Evolutionary conservation across 2,113 vertebrate species (phyloP).

Genomic region (Madoqua kirkii): DNA sequence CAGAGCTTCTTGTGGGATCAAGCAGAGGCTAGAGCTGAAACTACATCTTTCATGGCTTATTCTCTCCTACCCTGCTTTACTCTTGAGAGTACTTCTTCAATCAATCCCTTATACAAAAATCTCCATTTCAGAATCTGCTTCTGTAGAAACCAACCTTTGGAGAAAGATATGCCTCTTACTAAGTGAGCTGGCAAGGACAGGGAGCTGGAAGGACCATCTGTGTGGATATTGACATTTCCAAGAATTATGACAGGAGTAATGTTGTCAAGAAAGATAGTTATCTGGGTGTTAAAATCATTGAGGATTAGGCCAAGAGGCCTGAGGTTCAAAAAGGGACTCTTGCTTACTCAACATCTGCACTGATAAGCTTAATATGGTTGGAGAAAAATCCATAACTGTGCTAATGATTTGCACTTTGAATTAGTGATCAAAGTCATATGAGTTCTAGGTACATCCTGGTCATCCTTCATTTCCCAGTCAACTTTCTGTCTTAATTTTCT

Average conservation of each 20-base stretch:
- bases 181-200: neutral
- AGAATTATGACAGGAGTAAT: neutral
- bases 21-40: neutral
- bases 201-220: neutral
- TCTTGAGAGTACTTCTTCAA: neutral
- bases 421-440: neutral
- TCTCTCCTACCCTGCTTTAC: neutral
- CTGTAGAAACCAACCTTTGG: constrained; percentile 4
- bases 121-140: neutral
- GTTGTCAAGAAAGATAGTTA: neutral
- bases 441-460: neutral
- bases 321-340: neutral
- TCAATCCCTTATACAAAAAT: neutral
- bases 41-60: neutral
- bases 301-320: neutral
- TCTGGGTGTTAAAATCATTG: neutral
- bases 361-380: neutral
- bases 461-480: neutral
- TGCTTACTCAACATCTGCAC: neutral
- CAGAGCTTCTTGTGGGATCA: neutral
- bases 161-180: neutral
- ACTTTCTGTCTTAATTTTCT: neutral
- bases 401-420: neutral
- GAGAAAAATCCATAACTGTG: neutral
- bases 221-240: neutral